phyloP scores from a whole-genome alignment of 1,140 invertebrate genomes.

The Piezodorus guildinii region DNA sequence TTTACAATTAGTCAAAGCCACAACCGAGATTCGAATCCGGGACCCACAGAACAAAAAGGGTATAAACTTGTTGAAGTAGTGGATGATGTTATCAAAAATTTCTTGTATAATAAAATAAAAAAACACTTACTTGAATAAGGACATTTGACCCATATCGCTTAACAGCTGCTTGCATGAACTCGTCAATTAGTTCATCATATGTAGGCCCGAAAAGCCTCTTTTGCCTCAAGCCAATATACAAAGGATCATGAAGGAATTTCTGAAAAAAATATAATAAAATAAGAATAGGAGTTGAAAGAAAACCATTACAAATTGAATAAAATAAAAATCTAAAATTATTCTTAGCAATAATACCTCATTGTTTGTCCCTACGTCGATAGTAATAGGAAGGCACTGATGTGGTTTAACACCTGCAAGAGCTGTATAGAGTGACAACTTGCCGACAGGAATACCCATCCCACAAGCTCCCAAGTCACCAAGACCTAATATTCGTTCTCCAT shows the following conservation, averaged over 20 bases:
- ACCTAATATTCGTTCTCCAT: conserved; percentile 88
- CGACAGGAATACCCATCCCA: conserved; percentile 93
- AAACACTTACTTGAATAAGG: conserved; percentile 53
- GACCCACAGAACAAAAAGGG: too few species aligned
- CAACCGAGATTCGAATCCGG: too few species aligned
- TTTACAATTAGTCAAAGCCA: too few species aligned
- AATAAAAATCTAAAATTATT: conserved; percentile 4
- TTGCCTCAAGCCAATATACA: conserved; percentile 89
- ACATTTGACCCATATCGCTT: conserved; percentile 82
- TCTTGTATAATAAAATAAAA: background rate
- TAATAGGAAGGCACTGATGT: conserved; percentile 81
- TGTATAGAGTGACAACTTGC: conserved; percentile 86
- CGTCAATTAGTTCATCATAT: conserved; percentile 93
- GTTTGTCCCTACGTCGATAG: conserved; percentile 87
- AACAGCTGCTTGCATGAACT: conserved; percentile 94
- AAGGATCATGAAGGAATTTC: conserved; percentile 79
- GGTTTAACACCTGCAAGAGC: conserved; percentile 88
- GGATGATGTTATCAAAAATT: too few species aligned
- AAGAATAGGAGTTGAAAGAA: background rate
- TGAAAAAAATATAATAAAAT: too few species aligned
- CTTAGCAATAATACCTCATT: conserved; percentile 48
- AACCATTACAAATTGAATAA: background rate
- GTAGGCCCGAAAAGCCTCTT: conserved; percentile 70
- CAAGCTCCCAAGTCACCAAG: conserved; percentile 88
- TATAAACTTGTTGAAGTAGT: too few species aligned